A percentile compares a stretch with the other conserved stretches of the same genome.
These are phyloP conservation scores for Willisornis vidua DNA, from an alignment of 2,113 vertebrate species.

Conservation along the genomic window DNA sequence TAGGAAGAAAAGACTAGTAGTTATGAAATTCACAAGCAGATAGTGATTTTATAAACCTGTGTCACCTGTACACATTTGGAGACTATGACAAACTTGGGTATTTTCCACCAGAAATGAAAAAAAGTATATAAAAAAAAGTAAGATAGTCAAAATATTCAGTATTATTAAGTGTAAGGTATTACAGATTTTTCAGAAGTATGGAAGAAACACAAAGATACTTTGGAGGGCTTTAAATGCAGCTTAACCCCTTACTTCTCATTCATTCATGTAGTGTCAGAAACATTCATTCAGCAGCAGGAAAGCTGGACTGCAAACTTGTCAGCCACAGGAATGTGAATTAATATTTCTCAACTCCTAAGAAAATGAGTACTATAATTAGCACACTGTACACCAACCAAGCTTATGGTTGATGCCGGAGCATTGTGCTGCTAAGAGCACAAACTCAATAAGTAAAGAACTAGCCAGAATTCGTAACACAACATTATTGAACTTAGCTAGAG, in stretches of 20 bases:
- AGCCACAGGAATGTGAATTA: neutral
- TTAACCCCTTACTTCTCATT: neutral
- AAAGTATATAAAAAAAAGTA: neutral
- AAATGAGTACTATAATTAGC: neutral
- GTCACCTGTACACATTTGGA: accelerated
- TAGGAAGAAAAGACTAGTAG: neutral
- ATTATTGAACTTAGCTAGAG: neutral
- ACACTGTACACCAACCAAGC: accelerated
- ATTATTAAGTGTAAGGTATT: neutral
- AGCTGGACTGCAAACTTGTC: neutral
- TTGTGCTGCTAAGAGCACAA: neutral
- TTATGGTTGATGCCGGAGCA: neutral
- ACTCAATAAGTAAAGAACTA: neutral
- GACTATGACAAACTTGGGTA: neutral
- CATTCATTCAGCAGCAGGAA: neutral
- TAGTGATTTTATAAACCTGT: neutral
- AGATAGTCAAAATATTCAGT: neutral
- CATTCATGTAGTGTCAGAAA: accelerated
- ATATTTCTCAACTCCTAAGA: neutral
- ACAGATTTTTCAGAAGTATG: neutral
- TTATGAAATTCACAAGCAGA: neutral
- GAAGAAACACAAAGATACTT: neutral
- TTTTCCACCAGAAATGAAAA: neutral
- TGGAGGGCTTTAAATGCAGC: neutral
- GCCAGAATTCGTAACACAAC: neutral